phyloP scores from a whole-genome alignment of 2,888 invertebrate genomes.

The Caenorhabditis imperialis region DNA sequence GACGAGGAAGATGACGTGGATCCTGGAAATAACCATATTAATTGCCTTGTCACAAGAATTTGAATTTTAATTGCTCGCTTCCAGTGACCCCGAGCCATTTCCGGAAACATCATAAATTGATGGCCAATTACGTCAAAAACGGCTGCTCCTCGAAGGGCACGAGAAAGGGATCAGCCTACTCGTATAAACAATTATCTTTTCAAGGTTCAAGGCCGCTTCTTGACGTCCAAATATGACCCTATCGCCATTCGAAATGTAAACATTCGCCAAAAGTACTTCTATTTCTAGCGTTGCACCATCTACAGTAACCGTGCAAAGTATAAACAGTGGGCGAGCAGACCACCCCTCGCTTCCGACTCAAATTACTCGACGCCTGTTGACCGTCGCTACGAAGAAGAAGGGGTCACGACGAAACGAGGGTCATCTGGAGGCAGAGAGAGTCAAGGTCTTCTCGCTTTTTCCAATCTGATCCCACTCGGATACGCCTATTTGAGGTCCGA shows the following conservation, averaged over 20 bases:
- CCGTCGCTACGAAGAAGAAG: slow-evolving; percentile 2
- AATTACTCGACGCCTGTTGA: slow-evolving; percentile 29
- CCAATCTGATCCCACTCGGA: slow-evolving; percentile 13
- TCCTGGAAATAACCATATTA: too few species aligned
- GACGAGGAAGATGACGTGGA: too few species aligned
- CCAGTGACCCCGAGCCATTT: not conserved
- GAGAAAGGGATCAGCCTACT: slow-evolving; percentile 27
- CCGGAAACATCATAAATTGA: slow-evolving; percentile 10
- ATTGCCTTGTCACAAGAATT: too few species aligned
- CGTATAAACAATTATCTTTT: slow-evolving; percentile 41
- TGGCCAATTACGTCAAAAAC: slow-evolving; percentile 37
- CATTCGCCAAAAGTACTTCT: slow-evolving; percentile 1
- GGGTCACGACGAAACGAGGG: too few species aligned
- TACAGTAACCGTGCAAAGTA: slow-evolving; percentile 11
- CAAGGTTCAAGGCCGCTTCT: slow-evolving; percentile 9
- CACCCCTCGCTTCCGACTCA: slow-evolving; percentile 18
- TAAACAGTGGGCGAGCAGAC: slow-evolving; percentile 19
- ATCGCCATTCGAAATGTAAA: too few species aligned
- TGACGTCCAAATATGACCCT: too few species aligned
- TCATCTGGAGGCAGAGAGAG: too few species aligned
- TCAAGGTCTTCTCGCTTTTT: slow-evolving; percentile 40
- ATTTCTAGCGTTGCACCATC: slow-evolving; percentile 16
- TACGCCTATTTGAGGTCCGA: slow-evolving; percentile 15
- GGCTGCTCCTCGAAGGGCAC: slow-evolving; percentile 1
- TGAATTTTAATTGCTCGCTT: too few species aligned